These are phyloP conservation scores for Suillia variegata DNA, from an alignment of 2,888 invertebrate genomes.

Conservation along the genomic window DNA sequence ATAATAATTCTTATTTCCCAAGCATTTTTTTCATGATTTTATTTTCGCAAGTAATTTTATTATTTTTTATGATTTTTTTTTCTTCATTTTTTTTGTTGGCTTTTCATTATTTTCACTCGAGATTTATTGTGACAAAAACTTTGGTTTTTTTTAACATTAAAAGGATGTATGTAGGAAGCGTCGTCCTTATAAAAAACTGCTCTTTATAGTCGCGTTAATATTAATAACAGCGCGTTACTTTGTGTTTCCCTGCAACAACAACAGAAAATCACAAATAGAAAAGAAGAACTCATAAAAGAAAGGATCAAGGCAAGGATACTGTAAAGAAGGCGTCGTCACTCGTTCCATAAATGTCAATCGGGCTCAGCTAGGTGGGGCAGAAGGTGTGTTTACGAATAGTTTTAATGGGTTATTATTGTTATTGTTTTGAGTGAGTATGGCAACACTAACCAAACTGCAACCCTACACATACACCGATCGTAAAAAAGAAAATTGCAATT, in stretches of 20 bases:
- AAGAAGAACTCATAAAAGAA: background rate
- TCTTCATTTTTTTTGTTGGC: background rate
- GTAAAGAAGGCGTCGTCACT: background rate
- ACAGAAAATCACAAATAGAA: constrained; percentile 3
- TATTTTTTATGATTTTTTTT: constrained; percentile 5
- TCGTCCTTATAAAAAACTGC: too few relatives aligned
- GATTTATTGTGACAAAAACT: constrained; percentile 6
- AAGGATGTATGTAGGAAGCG: constrained; percentile 14
- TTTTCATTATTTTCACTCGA: constrained; percentile 4
- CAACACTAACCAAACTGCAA: background rate
- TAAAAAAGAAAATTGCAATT: constrained; percentile 50
- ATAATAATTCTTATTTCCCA: constrained; percentile 40
- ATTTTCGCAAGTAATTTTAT: background rate
- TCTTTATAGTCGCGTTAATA: constrained; percentile 42
- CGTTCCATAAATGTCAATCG: background rate
- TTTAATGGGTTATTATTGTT: constrained; percentile 50
- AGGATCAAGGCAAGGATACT: background rate
- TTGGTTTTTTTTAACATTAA: constrained; percentile 12
- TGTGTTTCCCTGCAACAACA: constrained; percentile 7
- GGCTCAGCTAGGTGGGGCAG: too few relatives aligned
- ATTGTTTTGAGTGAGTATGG: constrained; percentile 20
- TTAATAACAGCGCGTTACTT: constrained; percentile 40
- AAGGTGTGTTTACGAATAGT: constrained; percentile 48
- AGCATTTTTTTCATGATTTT: constrained; percentile 17
- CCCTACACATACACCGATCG: constrained; percentile 31